Evolutionary conservation across 2,888 invertebrate genomes (phyloP).

Genomic region (Bombylius major): DNA sequence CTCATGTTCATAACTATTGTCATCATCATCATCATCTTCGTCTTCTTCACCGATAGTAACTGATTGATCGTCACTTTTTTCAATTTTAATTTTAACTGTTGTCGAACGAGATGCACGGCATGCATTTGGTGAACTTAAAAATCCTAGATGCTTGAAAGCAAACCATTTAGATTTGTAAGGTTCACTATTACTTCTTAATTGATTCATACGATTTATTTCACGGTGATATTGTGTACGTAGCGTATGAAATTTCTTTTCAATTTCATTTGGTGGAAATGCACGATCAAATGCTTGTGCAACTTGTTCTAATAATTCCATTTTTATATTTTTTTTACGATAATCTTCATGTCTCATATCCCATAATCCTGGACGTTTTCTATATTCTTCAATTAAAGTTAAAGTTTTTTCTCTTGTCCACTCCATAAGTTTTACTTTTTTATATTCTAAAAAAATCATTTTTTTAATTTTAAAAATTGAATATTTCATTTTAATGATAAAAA

Average conservation of each 20-base stretch:
- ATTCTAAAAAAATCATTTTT: too few species aligned
- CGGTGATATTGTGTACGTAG: conserved; percentile 48
- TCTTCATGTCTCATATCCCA: conserved; percentile 38
- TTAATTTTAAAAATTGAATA: too few species aligned
- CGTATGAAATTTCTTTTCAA: conserved; percentile 48
- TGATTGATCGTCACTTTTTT: background rate
- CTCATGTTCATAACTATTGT: background rate
- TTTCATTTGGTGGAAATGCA: conserved; percentile 36
- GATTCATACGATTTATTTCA: conserved; percentile 43
- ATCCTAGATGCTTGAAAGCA: conserved; percentile 46
- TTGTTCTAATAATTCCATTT: conserved; percentile 29
- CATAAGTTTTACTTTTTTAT: conserved; percentile 17
- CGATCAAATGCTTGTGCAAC: conserved; percentile 29
- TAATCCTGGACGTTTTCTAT: conserved; percentile 30
- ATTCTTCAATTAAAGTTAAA: conserved; percentile 30
- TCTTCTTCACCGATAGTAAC: background rate
- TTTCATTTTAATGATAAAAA: too few species aligned
- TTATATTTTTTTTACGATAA: conserved; percentile 34
- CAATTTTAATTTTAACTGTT: background rate
- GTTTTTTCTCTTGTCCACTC: conserved; percentile 37
- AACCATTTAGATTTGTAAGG: conserved; percentile 28
- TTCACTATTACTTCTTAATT: conserved; percentile 24
- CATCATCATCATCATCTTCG: too few species aligned
- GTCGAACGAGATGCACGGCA: conserved; percentile 21
- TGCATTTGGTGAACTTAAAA: conserved; percentile 43